Evolutionary conservation across 2,113 vertebrate species (phyloP), one percentile per base, ranked within the genome.

Genomic region (Ancistrus triradiatus): DNA sequence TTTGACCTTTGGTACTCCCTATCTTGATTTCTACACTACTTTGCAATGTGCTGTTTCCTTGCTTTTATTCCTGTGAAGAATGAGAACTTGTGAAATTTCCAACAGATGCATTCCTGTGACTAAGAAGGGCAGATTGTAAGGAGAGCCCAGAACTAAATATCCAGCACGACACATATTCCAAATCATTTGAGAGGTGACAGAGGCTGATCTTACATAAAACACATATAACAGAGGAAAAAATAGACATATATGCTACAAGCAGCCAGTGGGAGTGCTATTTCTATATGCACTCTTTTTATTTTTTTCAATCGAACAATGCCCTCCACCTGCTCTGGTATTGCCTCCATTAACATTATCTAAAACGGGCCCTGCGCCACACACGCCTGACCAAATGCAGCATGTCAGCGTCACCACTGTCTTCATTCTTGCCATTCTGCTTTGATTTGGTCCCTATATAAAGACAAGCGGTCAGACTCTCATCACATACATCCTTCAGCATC

Each of bases 11-110:
- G n/a, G n/a, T n/a, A n/a, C n/a, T n/a, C n/a, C n/a, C n/a, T n/a
- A n/a, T n/a, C n/a, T n/a, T n/a, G n/a, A n/a, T n/a, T n/a, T n/a
- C n/a, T n/a, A n/a, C n/a, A n/a, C n/a, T n/a, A n/a, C n/a, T n/a
- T n/a, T 46, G 44, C 38, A 24, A 47, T 59, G 53, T 66, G 74
- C 72, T 72, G 75, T 74, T 58, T 69, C 69, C 69, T 71, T 66
- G 65, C 53, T 57, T 68, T 70, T 78, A 74, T 75, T 65, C 66
- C 68, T 75, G 70, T 60, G 64, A 61, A 65, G 66, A 78, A 78
- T 73, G 73, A 78, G 72, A 74, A 66, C 60, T 60, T 66, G 72
- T 74, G 69, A 68, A 56, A 79, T 73, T 76, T 66, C 66, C 47
- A 47, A 46, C 14, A 64, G 13, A 27, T 57, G 44, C 44, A 43